These are phyloP conservation scores for Bagarius yarrelli DNA, from an alignment of 2,113 vertebrate genomes.

Conservation along the genomic window DNA sequence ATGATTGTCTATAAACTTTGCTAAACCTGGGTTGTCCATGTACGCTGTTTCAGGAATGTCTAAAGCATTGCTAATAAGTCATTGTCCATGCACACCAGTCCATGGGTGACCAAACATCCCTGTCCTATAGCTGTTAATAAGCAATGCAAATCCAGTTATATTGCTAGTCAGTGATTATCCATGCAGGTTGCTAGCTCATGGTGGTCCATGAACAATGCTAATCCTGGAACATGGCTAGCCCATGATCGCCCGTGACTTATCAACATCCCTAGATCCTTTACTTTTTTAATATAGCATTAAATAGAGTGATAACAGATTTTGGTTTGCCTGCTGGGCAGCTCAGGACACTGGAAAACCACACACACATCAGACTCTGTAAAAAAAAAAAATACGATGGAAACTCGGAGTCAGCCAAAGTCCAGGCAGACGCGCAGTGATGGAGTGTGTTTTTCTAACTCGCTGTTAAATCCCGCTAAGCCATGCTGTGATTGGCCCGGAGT, in stretches of 20 bases:
- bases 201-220: no score
- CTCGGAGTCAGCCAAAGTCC: constrained; percentile 47
- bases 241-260: not conserved
- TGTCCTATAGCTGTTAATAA: no score
- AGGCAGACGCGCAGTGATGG: constrained; percentile 41
- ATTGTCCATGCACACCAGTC: not conserved
- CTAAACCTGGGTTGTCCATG: not conserved
- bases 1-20: not conserved
- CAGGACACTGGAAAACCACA: constrained; percentile 24
- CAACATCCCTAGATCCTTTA: not conserved
- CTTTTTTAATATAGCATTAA: not conserved
- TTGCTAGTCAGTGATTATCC: no score
- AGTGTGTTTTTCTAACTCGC: constrained; percentile 42
- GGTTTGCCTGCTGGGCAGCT: constrained; percentile 21
- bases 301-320: constrained; percentile 4
- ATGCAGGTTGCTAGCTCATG: not conserved
- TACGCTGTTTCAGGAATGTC: no score
- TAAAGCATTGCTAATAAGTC: no score
- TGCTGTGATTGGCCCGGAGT: constrained; percentile 37
- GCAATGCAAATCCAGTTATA: no score
- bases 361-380: constrained; percentile 3
- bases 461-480: constrained; percentile 30
- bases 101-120: not conserved
- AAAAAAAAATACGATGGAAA: constrained; percentile 5
- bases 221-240: not conserved